Percentiles rank a stretch among this genome's conserved stretches.
These are phyloP conservation scores for Dryadula phaetusa DNA, from an alignment of 2,888 invertebrate genomes.

Conservation along the genomic window DNA sequence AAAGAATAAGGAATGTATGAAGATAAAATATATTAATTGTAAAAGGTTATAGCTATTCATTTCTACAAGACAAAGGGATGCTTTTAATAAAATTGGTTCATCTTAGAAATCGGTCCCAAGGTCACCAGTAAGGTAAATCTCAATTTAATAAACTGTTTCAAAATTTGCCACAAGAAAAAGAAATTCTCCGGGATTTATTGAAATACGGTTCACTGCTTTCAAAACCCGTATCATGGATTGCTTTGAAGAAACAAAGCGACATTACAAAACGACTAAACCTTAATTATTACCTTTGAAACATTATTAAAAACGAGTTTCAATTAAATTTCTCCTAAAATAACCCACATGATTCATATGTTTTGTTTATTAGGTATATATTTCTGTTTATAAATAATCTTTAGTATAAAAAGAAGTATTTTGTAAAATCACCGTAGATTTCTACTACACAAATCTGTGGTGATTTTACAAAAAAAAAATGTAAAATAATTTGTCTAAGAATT, in stretches of 20 bases:
- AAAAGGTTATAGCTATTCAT: background rate
- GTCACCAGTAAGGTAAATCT: conserved; percentile 31
- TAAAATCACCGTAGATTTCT: too few species aligned
- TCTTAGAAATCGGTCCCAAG: conserved; percentile 8
- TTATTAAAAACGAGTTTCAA: background rate
- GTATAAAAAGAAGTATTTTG: too few species aligned
- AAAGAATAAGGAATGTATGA: background rate
- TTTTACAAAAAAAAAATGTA: too few species aligned
- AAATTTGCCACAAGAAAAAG: conserved; percentile 19
- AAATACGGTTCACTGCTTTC: conserved; percentile 25
- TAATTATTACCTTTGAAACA: background rate
- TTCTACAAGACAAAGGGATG: background rate
- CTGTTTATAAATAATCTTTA: too few species aligned
- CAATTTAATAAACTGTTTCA: conserved; percentile 28
- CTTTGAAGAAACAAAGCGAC: conserved; percentile 20
- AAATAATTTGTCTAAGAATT: too few species aligned
- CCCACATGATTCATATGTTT: too few species aligned
- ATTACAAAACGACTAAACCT: background rate
- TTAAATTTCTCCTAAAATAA: background rate
- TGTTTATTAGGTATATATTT: too few species aligned
- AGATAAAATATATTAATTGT: background rate
- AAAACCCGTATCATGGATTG: conserved; percentile 18
- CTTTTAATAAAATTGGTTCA: background rate
- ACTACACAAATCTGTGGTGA: too few species aligned
- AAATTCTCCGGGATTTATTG: conserved; percentile 28